Base-by-base conservation (phyloP, 2,113 vertebrate genomes). In the Sciurus niger region DNA sequence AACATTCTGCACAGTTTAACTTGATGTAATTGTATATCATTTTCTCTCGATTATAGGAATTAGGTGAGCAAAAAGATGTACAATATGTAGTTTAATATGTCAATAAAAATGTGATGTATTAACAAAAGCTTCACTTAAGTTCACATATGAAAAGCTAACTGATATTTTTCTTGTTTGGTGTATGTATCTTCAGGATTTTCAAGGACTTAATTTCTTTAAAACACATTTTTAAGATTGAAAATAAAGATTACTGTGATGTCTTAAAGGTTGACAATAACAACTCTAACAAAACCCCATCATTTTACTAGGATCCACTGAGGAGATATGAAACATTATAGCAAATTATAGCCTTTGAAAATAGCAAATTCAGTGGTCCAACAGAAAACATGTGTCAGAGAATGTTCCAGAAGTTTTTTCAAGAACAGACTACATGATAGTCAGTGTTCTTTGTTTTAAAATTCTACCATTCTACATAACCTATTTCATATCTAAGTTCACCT, bases 11-110 rank as follows among this genome's bases (percentile, higher is more conserved):
- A 8, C 95, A 79, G 79, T 97, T 98, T 96, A 96, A 89, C 95
- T 96, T 97, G 70, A 80, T 93, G 55, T 98, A 98, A 98, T 97
- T 98, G 48, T 84, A 94, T 96, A 87, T 94, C 84, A 74, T 97
- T 96, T 97, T 87, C 73, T 91, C 95, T 93, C 68, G 86, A n/a
- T 95, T 98, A 70, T 74, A 46, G 94, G 70, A 97, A 94, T 94
- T 96, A 96, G 63, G 93, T 93, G 97, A 95, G 51, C 82, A 97
- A 73, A 88, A 8, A 14, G 48, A 83, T 93, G 12, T 79, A 88
- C 12, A 90, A 34, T 91, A 51, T 83, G 13, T 96, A 96, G 67
- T 96, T 97, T 95, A 95, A 97, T 93, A 89, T 97, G 89, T 73
- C 92, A 95, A 65, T 97, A 93, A 96, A 96, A 97, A 68, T 86